Evolutionary conservation across 2,888 invertebrate genomes (phyloP), one percentile per base, ranked within the genome.

Genomic region (Drosophila aldrichi): DNA sequence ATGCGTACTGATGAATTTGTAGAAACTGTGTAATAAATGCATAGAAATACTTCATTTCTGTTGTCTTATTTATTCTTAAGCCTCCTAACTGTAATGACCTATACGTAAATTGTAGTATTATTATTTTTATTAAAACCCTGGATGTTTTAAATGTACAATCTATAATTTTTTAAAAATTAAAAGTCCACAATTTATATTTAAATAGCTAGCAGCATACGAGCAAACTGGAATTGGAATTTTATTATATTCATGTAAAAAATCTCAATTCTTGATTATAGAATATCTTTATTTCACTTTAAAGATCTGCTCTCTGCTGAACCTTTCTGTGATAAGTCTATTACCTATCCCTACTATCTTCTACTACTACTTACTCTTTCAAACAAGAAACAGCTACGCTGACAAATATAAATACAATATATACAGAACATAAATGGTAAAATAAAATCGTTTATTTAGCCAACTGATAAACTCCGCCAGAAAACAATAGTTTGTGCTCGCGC

Each of bases 391-490:
- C 1, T 29, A 29, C 29, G 29, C 29, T 29, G 25, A 25, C 3
- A 25, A 29, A 32, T n/a, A 38, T n/a, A 38, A 38, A 38, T n/a
- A n/a, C 22, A 22, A 22, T 44, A 22, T 7, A 44, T 44, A 1
- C 1, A 22, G 8, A 22, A 44, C 16, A 44, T 44, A 44, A 22
- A 16, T 2, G 3, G 22, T 22, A 22, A 16, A 3, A 16, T n/a
- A 22, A 22, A 22, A 44, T 44, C 1, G 44, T 55, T 90, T 88
- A 92, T 93, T 97, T 97, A 14, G 98, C 96, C 81, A 98, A 94
- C 90, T 96, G 96, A 93, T 98, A 98, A 90, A 97, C 95, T 59
- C 98, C 98, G 68, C 96, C 97, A 56, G 96, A 96, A 87, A 96
- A 96, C 29, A 97, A 94, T 40, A 98, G 93, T 89, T 97, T 96